A percentile compares a stretch with the other conserved stretches of the same genome.
phyloP scores from a whole-genome alignment of 2,888 invertebrate species.

The Papilio protenor region DNA sequence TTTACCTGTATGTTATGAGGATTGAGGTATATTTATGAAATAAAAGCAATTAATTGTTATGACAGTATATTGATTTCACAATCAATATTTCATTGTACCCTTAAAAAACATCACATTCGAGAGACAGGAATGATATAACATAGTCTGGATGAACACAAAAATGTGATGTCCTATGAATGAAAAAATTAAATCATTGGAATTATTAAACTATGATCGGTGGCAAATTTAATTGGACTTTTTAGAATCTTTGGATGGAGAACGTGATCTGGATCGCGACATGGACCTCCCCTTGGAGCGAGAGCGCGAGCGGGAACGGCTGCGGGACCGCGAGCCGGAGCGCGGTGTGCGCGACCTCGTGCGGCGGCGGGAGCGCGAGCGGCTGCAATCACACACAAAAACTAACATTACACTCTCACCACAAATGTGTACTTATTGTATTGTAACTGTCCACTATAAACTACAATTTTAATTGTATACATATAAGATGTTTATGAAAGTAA shows the following conservation, averaged over 20 bases:
- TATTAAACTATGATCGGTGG: conserved; percentile 47
- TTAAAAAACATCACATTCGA: conserved; percentile 59
- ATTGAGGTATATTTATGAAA: conserved; percentile 37
- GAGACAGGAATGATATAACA: conserved; percentile 69
- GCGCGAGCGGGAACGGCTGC: conserved; percentile 79
- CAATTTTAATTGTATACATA: neutral
- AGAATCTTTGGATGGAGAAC: conserved; percentile 80
- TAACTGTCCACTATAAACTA: neutral
- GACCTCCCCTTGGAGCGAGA: conserved; percentile 82
- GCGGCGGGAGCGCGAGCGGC: conserved; percentile 86
- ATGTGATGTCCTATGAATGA: conserved; percentile 44
- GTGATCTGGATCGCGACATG: conserved; percentile 78
- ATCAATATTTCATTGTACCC: conserved; percentile 66
- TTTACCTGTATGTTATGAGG: neutral
- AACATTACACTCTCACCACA: conserved; percentile 16
- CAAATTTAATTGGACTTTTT: conserved; percentile 75
- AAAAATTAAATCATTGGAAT: conserved; percentile 48
- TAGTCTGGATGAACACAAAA: conserved; percentile 44
- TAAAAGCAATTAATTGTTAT: conserved; percentile 47
- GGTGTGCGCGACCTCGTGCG: conserved; percentile 86
- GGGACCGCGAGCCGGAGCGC: conserved; percentile 78
- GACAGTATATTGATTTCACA: conserved; percentile 70
- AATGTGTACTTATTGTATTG: neutral
- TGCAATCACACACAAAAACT: conserved; percentile 56
- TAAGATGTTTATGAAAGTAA: conserved; percentile 2